Conservation (phyloP, 37 sponge, comb jelly and placozoan species). For the Eunapius fragilis region DNA sequence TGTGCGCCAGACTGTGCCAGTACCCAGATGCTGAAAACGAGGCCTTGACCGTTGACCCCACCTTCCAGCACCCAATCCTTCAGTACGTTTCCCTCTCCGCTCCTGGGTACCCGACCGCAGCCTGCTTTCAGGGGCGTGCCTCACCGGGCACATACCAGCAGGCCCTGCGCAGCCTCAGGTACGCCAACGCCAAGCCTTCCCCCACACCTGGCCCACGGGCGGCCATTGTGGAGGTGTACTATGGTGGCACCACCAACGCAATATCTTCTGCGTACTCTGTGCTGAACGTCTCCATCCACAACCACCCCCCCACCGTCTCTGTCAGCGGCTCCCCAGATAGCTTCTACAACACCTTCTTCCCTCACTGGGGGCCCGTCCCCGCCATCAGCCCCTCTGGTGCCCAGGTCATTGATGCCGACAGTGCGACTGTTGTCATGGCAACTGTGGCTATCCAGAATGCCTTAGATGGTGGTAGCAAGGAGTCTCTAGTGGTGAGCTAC, state of each 20-base stretch:
- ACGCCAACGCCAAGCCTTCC: constrained; percentile 30
- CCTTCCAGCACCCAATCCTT: constrained; percentile 44
- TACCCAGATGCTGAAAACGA: constrained; percentile 47
- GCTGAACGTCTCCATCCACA: constrained; percentile 54
- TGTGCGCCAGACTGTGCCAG: constrained; percentile 37
- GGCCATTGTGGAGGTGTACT: constrained; percentile 50
- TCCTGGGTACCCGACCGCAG: constrained; percentile 10
- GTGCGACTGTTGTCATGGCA: constrained; percentile 35
- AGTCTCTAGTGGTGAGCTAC: constrained; percentile 69
- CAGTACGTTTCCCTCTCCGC: neutral
- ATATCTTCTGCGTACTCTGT: constrained; percentile 12
- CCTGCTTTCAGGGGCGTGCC: constrained; percentile 48
- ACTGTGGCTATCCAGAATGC: constrained; percentile 56
- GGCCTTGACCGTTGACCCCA: neutral
- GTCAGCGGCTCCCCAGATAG: constrained; percentile 37
- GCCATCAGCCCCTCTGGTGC: constrained; percentile 48
- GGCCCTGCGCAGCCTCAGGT: constrained; percentile 50
- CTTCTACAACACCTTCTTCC: constrained; percentile 61
- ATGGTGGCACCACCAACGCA: constrained; percentile 48
- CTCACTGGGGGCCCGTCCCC: constrained; percentile 61
- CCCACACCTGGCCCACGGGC: constrained; percentile 62
- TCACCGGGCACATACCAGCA: constrained; percentile 41
- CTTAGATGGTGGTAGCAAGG: constrained; percentile 49
- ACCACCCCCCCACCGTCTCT: constrained; percentile 57
- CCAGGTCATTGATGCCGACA: constrained; percentile 70